Base-by-base conservation (phyloP, 2,113 vertebrate species). In the Cephalopholis sonnerati region DNA sequence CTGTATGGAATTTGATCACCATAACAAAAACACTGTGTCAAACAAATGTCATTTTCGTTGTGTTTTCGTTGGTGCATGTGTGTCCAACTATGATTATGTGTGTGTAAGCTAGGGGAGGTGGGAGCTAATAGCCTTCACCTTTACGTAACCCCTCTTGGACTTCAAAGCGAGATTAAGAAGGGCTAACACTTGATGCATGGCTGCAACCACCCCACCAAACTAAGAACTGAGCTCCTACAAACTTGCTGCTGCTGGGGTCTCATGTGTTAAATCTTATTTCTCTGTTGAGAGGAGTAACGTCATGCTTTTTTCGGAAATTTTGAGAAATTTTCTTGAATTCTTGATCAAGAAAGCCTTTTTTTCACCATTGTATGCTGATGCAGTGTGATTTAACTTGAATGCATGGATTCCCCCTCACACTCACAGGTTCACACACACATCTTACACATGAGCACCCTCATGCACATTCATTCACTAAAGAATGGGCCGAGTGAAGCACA, bases 151-250 rank as follows among this genome's bases (percentile, higher is more conserved):
- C 74, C 70, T 81, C 24, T 51, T 55, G 32, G 29, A 93, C 93
- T 93, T 95, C 93, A 94, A 95, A 95, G 93, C 13, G 61, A 93
- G 90, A 94, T 93, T 93, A 92, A 87, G 84, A 88, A 57, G 71
- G 58, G 74, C 84, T 91, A 73, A 89, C 62, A 71, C 84, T 90
- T 69, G 74, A 77, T 76, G 89, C 70, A 82, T 75, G 51, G 76
- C 77, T 89, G 72, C 69, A 83, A 51, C 55, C 12, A 46, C 71
- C 74, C 64, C 69, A 65, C 67, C 79, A 69, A 57, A 65, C 39
- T 48, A 24, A 75, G 70, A 59, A 57, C 50, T 65, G 71, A 84
- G 79, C 77, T 55, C 54, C 55, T 74, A 22, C 74, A 48, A 61
- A 32, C 55, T 46, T 41, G 71, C 46, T 66, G 27, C 81, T 59